These are phyloP conservation scores for Podarcis muralis DNA, from an alignment of 2,113 vertebrate genomes.

Conservation along the genomic window DNA sequence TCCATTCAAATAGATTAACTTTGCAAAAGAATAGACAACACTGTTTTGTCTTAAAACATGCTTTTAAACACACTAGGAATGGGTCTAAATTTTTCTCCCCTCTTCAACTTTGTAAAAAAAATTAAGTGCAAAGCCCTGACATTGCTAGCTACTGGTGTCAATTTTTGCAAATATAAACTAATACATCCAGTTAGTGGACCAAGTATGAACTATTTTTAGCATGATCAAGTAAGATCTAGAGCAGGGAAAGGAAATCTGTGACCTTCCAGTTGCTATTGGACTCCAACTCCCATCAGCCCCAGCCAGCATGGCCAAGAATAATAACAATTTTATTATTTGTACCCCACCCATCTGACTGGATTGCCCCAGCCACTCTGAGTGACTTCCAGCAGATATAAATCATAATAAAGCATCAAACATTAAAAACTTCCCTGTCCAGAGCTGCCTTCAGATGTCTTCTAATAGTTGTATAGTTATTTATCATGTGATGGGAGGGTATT, in stretches of 20 bases:
- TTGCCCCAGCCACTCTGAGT: too few species aligned
- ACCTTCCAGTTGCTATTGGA: not conserved
- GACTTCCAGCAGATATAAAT: too few species aligned
- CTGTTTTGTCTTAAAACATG: not conserved
- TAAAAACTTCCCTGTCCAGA: too few species aligned
- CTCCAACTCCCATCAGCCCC: too few species aligned
- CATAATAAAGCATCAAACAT: too few species aligned
- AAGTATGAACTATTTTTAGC: not conserved
- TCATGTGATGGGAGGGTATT: too few species aligned
- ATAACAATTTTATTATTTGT: too few species aligned
- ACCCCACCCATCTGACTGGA: too few species aligned
- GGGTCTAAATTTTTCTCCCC: not conserved
- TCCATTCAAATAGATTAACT: slow-evolving; percentile 7
- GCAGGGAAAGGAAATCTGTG: not conserved
- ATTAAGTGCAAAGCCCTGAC: not conserved
- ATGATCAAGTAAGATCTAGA: not conserved
- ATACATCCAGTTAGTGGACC: not conserved
- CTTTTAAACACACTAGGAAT: not conserved
- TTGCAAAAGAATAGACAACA: not conserved
- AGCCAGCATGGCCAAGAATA: too few species aligned
- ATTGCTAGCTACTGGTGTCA: not conserved
- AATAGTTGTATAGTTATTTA: too few species aligned
- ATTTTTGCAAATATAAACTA: not conserved
- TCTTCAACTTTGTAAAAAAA: not conserved
- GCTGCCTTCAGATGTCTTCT: too few species aligned